phyloP scores from a whole-genome alignment of 2,113 vertebrate species.

The Stigmatopora nigra region DNA sequence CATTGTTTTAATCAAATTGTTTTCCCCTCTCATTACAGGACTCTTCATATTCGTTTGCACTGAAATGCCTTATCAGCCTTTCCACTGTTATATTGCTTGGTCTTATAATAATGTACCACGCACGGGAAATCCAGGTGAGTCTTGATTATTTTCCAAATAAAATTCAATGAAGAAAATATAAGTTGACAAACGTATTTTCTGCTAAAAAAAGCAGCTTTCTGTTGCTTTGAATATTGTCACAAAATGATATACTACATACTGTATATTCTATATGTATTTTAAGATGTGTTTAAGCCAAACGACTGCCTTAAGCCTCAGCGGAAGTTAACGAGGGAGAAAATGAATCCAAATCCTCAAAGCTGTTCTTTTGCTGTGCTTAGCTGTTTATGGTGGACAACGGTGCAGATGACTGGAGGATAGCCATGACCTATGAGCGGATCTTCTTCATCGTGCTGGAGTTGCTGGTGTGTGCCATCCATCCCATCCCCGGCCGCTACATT shows the following conservation, averaged over 20 bases:
- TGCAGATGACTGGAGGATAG: conserved; percentile 92
- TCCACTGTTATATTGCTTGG: conserved; percentile 91
- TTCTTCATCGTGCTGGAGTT: conserved; percentile 89
- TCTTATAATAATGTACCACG: conserved; percentile 92
- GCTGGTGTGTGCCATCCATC: conserved; percentile 87
- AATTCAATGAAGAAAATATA: background rate
- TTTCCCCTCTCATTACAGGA: conserved; percentile 68
- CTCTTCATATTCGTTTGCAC: conserved; percentile 87
- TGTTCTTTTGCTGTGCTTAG: conserved; percentile 47
- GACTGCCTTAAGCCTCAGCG: too few species aligned
- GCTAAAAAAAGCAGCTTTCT: too few species aligned
- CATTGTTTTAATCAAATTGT: conserved; percentile 12
- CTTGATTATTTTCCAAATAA: background rate
- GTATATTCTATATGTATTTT: too few species aligned
- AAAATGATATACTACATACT: too few species aligned
- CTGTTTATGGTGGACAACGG: conserved; percentile 95
- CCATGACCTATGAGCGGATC: conserved; percentile 87
- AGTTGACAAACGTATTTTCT: too few species aligned
- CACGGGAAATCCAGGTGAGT: conserved; percentile 92
- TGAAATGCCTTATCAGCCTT: conserved; percentile 97
- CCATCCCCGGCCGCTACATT: conserved; percentile 84
- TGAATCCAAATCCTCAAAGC: background rate
- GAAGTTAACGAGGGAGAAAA: too few species aligned
- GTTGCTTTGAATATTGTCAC: too few species aligned
- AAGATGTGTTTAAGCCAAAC: too few species aligned